Evolutionary conservation across 2,113 vertebrate genomes (phyloP).

Genomic region (Garra rufa): DNA sequence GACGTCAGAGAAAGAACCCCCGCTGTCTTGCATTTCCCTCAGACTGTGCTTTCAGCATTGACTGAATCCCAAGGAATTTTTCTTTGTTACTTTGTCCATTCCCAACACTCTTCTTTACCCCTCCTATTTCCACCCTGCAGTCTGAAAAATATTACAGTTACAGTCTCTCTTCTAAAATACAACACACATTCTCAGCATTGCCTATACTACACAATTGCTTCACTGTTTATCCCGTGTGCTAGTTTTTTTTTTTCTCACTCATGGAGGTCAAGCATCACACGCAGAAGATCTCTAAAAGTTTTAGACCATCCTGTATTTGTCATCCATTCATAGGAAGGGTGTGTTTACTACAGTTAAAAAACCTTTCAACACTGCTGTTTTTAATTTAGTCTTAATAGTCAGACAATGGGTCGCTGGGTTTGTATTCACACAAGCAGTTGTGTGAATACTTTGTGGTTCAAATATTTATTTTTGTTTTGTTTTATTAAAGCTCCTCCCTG

Average conservation of each 20-base stretch:
- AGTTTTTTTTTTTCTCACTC: background rate
- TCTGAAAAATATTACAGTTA: background rate
- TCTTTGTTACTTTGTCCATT: slow-evolving; percentile 25
- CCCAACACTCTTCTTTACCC: background rate
- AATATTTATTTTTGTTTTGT: slow-evolving; percentile 14
- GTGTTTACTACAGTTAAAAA: slow-evolving; percentile 5
- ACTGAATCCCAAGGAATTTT: slow-evolving; percentile 17
- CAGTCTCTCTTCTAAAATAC: background rate
- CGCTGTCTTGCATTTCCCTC: slow-evolving; percentile 16
- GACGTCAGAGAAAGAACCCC: background rate
- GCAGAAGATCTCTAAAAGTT: background rate
- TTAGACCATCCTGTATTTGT: background rate
- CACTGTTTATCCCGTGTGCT: background rate
- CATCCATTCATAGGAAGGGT: background rate
- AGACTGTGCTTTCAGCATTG: slow-evolving; percentile 31
- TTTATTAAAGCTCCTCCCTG: background rate
- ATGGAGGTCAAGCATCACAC: background rate
- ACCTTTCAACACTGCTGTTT: slow-evolving; percentile 8
- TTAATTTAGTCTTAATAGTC: background rate
- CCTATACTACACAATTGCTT: background rate
- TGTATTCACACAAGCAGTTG: background rate
- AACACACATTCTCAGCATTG: background rate
- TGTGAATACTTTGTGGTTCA: too few species aligned
- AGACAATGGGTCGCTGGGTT: background rate
- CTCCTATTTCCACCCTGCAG: background rate